Conservation (phyloP, 2,797 vertebrate genomes). For the Holocentrus rufus region DNA sequence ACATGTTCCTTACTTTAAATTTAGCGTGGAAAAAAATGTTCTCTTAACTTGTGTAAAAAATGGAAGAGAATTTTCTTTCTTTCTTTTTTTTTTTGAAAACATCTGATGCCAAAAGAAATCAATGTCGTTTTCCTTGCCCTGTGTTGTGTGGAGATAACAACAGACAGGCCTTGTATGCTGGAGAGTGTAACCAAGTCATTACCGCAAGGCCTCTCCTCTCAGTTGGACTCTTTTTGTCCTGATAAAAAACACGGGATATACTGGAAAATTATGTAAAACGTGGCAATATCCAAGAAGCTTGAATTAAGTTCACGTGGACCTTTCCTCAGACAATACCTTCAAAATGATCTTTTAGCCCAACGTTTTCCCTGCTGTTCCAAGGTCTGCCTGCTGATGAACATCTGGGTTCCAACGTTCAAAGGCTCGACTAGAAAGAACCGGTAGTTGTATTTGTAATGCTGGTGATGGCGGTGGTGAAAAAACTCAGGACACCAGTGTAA, state of each 20-base stretch:
- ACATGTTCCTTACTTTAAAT: conserved; percentile 14
- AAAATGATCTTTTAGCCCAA: conserved; percentile 43
- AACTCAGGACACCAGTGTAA: conserved; percentile 8
- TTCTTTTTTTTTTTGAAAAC: conserved; percentile 2
- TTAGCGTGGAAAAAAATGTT: background rate
- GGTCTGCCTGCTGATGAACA: conserved; percentile 60
- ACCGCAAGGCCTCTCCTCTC: conserved; percentile 50
- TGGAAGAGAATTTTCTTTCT: background rate
- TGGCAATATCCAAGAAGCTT: conserved; percentile 19
- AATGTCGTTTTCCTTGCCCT: conserved; percentile 6
- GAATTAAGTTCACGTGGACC: conserved; percentile 36
- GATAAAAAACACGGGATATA: conserved; percentile 50
- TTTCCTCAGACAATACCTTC: conserved; percentile 43
- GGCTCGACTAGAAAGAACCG: conserved; percentile 26
- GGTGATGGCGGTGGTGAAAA: conserved; percentile 31
- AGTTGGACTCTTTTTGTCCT: conserved; percentile 32
- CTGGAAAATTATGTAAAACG: conserved; percentile 39
- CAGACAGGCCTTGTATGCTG: conserved; percentile 14
- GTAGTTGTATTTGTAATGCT: conserved; percentile 39
- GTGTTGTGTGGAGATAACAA: conserved; percentile 31
- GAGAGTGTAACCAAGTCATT: conserved; percentile 42
- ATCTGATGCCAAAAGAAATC: conserved; percentile 16
- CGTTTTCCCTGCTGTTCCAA: conserved; percentile 29
- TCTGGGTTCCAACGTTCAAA: conserved; percentile 39
- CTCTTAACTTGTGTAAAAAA: background rate